phyloP scores from a whole-genome alignment of 2,113 vertebrate species.

The Grammomys surdaster region DNA sequence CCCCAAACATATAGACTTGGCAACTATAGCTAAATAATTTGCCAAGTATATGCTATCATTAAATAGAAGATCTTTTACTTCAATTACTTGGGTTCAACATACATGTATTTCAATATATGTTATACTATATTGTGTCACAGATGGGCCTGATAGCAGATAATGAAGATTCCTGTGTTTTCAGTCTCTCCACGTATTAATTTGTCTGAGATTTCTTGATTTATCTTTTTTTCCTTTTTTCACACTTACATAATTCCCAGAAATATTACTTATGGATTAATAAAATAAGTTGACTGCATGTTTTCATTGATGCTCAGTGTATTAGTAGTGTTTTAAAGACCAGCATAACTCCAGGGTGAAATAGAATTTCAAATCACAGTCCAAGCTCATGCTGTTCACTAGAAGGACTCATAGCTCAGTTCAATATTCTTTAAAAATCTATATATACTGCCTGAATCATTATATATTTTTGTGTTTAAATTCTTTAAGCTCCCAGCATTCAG shows the following conservation, averaged over 20 bases:
- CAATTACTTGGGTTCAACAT: not conserved
- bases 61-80: not conserved
- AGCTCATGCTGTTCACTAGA: not conserved
- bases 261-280: not conserved
- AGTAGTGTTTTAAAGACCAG: not conserved
- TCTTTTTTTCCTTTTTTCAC: not conserved
- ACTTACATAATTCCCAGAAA: not conserved
- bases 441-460: not conserved
- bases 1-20: not conserved
- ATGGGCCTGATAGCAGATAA: not conserved
- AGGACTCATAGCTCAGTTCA: not conserved
- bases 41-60: not conserved
- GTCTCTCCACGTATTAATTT: not conserved
- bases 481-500: slow-evolving; percentile 29
- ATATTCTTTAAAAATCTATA: slow-evolving; percentile 53
- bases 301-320: not conserved
- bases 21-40: not conserved
- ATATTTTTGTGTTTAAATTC: slow-evolving; percentile 54
- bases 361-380: not conserved
- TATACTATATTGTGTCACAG: not conserved
- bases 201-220: not conserved
- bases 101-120: not conserved
- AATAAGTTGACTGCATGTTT: not conserved
- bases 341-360: not conserved
- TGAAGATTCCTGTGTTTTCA: not conserved